phyloP scores from a whole-genome alignment of 2,888 invertebrate species.

The Caenorhabditis sulstoni region DNA sequence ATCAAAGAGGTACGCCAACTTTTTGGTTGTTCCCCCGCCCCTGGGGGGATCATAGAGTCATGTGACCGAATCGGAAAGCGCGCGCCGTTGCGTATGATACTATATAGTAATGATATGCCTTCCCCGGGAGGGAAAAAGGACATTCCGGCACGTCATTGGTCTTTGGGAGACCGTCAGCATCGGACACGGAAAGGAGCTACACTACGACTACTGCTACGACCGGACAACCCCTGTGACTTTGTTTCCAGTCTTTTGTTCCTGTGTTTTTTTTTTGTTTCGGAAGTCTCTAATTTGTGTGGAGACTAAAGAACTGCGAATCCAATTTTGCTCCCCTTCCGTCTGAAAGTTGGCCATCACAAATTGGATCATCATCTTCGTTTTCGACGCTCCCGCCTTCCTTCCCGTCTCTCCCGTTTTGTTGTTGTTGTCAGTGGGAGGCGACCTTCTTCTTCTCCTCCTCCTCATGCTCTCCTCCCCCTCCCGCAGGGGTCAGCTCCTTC shows the following conservation, averaged over 20 bases:
- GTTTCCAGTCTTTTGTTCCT: background rate
- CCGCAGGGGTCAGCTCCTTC: conserved; percentile 1
- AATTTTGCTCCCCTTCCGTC: conserved; percentile 1
- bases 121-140: background rate
- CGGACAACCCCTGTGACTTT: no score
- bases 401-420: background rate
- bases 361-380: background rate
- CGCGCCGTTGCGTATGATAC: background rate
- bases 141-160: background rate
- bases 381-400: conserved; percentile 3
- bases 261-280: background rate
- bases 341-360: background rate
- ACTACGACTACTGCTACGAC: background rate
- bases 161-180: background rate
- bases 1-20: conserved; percentile 67
- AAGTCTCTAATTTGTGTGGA: background rate
- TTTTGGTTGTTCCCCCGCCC: background rate
- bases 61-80: conserved; percentile 12
- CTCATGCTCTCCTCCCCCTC: background rate
- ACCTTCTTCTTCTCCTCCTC: conserved; percentile 5
- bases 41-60: conserved; percentile 13
- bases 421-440: background rate
- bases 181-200: background rate
- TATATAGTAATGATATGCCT: conserved; percentile 4
- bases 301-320: conserved; percentile 41